Conservation (phyloP, 2,113 vertebrate species). For the Mionectes macconnelli region DNA sequence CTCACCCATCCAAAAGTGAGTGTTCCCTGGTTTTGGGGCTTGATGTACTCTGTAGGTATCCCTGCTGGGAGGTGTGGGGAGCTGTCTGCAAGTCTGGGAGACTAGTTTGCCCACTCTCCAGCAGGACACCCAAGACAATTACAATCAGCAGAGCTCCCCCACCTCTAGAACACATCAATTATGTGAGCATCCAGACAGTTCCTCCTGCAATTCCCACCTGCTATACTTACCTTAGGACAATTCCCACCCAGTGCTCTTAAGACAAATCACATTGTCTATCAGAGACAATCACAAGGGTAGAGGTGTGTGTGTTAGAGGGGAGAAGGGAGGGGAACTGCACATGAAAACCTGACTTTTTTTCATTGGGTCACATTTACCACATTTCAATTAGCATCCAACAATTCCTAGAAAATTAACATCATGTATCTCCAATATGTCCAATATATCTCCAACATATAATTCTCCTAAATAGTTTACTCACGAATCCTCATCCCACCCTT, state of each 20-base stretch:
- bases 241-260: background rate
- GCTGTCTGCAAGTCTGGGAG: background rate
- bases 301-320: background rate
- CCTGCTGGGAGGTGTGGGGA: background rate
- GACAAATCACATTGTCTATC: background rate
- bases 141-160: background rate
- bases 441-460: background rate
- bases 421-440: background rate
- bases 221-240: background rate
- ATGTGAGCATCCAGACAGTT: background rate
- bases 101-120: background rate
- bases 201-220: background rate
- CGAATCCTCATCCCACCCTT: background rate
- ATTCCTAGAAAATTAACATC: background rate
- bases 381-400: background rate
- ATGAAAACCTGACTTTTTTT: background rate
- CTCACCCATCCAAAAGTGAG: background rate
- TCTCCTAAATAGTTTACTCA: background rate
- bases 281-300: background rate
- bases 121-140: background rate
- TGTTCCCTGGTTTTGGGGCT: background rate
- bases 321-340: background rate
- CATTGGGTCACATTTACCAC: background rate
- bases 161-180: background rate
- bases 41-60: accelerated